Evolutionary conservation across 2,113 vertebrate genomes (phyloP), one percentile per base, ranked within the genome.

Genomic region (Triplophysa dalaica): DNA sequence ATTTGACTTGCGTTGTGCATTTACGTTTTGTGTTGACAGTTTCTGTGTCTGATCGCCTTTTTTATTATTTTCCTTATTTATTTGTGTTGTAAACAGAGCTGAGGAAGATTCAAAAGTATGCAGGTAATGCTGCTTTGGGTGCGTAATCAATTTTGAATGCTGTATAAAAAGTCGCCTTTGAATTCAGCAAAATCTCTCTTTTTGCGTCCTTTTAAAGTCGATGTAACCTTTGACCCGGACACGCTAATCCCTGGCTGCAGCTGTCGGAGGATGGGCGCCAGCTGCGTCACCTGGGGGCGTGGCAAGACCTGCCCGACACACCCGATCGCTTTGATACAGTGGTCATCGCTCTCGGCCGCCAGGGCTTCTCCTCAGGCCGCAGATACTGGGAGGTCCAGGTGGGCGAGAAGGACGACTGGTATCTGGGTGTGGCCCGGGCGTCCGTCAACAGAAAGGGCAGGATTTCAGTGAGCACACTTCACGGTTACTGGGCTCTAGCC

Each of bases 331-430:
- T 94, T 0, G 91, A 93, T 87, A 93, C 91, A 0, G 92, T 92
- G 87, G 92, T 93, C 77, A 91, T 93, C 16, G 89, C 90, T 8
- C 84, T 94, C 58, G 91, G 87, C 12, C 80, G 61, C 0, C 87
- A 93, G 19, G 88, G 87, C 52, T 90, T 93, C 83, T 81, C 85
- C 33, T 87, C 89, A 0, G 93, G 93, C 0, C 87, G 93, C 50
- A 89, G 89, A 64, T 94, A 93, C 89, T 94, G 93, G 93, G 93
- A 94, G 83, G 92, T 93, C 0, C 87, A 91, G 82, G 92, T 94
- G 43, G 93, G 93, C 2, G 89, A 93, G 60, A 94, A 94, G 77
- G 93, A 93, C 1, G 92, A 93, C 88, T 94, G 93, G 93, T 93
- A 93, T 85, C 65, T 94, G 38, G 93, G 93, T 0, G 87, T 94